Evolutionary conservation across 2,888 invertebrate species (phyloP).

Genomic region (Deilephila porcellus): DNA sequence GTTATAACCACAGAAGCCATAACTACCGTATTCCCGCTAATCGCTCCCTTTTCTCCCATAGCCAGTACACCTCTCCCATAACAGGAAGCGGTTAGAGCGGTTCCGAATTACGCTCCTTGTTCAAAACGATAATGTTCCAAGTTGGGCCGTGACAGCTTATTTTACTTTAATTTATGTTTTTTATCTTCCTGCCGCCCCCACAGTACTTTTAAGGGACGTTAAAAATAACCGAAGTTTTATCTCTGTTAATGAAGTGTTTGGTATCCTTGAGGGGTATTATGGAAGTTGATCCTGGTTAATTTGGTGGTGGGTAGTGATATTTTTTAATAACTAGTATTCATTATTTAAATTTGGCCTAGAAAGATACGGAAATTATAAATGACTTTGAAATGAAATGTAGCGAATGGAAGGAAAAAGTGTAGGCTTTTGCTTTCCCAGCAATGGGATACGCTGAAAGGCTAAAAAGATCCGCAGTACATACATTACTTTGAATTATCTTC

Average conservation of each 20-base stretch:
- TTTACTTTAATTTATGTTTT: conserved; percentile 60
- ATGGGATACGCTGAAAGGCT: too few relatives aligned
- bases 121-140: conserved; percentile 59
- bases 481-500: too few relatives aligned
- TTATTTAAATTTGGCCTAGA: too few relatives aligned
- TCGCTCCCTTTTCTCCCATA: conserved; percentile 14
- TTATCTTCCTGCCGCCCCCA: conserved; percentile 50
- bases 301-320: neutral
- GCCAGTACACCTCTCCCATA: conserved; percentile 24
- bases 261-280: neutral
- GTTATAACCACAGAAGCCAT: too few relatives aligned
- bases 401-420: too few relatives aligned
- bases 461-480: too few relatives aligned
- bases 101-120: conserved; percentile 53
- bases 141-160: conserved; percentile 62
- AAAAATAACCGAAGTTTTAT: conserved; percentile 44
- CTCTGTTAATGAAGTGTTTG: conserved; percentile 27
- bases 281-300: neutral
- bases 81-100: conserved; percentile 57
- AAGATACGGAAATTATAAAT: too few relatives aligned
- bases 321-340: too few relatives aligned
- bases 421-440: too few relatives aligned
- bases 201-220: conserved; percentile 32
- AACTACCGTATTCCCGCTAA: neutral
- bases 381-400: too few relatives aligned